Conservation (phyloP, 2,888 invertebrate genomes). For the Temnothorax ravouxi region DNA sequence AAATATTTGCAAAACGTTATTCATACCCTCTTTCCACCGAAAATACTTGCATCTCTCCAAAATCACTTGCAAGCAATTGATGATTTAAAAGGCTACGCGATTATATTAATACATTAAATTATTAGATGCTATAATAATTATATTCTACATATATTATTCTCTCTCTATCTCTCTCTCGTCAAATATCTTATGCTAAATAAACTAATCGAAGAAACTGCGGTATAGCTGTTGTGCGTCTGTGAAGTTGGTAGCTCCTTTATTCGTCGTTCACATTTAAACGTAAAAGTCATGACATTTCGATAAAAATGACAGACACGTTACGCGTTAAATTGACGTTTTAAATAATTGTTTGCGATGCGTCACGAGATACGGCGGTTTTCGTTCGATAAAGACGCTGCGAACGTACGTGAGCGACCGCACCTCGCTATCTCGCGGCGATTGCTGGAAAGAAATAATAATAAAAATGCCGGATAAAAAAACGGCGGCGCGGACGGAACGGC, state of each 20-base stretch:
- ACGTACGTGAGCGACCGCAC: not conserved
- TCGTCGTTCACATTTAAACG: not conserved
- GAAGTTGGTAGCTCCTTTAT: not conserved
- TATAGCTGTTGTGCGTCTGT: no score
- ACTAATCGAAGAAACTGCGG: not conserved
- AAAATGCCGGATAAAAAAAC: slow-evolving; percentile 42
- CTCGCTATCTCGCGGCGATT: not conserved
- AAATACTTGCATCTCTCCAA: not conserved
- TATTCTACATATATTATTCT: not conserved
- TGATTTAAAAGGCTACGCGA: not conserved
- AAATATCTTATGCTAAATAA: not conserved
- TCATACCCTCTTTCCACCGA: not conserved
- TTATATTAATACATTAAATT: not conserved
- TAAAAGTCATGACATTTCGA: not conserved
- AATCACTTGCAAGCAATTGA: not conserved
- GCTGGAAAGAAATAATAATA: not conserved
- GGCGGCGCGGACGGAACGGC: slow-evolving; percentile 55
- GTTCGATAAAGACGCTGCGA: slow-evolving; percentile 48
- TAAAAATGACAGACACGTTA: not conserved
- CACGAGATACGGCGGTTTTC: slow-evolving; percentile 1
- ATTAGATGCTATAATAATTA: not conserved
- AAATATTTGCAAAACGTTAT: not conserved
- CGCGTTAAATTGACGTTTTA: not conserved
- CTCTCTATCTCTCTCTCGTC: not conserved
- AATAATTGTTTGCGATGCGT: slow-evolving; percentile 16